These are phyloP conservation scores for Acanthisitta chloris DNA, from an alignment of 2,113 vertebrate genomes.

Conservation along the genomic window DNA sequence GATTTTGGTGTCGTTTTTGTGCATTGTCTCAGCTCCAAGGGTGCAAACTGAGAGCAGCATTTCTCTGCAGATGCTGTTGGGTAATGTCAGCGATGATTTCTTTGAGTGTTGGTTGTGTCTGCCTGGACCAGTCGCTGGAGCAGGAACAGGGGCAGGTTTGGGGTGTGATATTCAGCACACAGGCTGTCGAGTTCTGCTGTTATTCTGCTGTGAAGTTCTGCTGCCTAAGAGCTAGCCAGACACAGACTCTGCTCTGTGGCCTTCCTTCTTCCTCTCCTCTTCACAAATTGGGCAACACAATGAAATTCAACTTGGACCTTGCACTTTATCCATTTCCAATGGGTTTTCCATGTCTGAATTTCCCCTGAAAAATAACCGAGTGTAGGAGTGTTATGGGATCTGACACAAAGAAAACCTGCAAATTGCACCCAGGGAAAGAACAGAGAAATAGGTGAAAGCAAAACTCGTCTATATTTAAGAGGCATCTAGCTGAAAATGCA, in stretches of 20 bases:
- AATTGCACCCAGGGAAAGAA: not conserved
- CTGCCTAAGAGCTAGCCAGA: not conserved
- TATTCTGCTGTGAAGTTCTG: too few species aligned
- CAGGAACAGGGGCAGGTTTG: not conserved
- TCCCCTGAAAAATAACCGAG: not conserved
- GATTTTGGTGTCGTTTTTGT: not conserved
- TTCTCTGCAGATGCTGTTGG: not conserved
- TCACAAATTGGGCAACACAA: not conserved
- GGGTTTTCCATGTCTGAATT: not conserved
- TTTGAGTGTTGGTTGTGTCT: not conserved
- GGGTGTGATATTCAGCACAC: not conserved
- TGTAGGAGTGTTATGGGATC: not conserved
- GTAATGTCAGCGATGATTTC: not conserved
- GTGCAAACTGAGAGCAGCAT: not conserved
- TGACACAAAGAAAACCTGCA: not conserved
- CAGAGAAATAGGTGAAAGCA: not conserved
- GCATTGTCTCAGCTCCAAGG: not conserved
- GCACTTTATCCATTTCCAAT: not conserved
- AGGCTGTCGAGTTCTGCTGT: too few species aligned
- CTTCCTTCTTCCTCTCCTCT: not conserved
- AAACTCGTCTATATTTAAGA: not conserved
- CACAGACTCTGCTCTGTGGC: not conserved
- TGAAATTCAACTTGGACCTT: not conserved
- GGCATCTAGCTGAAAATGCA: not conserved
- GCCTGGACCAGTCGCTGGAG: not conserved